Evolutionary conservation across 1,140 invertebrate species (phyloP).

Genomic region (Antheraea pernyi): DNA sequence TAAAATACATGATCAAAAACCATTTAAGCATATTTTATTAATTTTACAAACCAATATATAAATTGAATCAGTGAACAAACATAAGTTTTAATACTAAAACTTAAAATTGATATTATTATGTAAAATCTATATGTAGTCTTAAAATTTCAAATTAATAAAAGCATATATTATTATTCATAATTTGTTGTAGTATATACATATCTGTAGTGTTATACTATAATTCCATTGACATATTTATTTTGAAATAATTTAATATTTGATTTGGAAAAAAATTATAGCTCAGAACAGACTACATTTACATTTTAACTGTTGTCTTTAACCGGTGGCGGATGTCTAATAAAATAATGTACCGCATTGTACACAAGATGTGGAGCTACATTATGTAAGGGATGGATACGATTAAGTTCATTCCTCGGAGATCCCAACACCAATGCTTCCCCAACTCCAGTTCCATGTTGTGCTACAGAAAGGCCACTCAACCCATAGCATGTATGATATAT

Average conservation of each 20-base stretch:
- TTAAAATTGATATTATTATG: background rate
- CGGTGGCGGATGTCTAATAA: conserved; percentile 64
- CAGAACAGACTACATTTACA: background rate
- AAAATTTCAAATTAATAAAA: background rate
- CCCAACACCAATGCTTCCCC: conserved; percentile 67
- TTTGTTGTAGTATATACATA: too few relatives aligned
- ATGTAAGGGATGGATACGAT: conserved; percentile 71
- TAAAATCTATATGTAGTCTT: background rate
- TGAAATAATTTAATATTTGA: too few relatives aligned
- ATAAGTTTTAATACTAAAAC: background rate
- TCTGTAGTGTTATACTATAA: too few relatives aligned
- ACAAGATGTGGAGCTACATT: conserved; percentile 73
- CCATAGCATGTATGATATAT: conserved; percentile 98
- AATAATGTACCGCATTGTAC: conserved; percentile 72
- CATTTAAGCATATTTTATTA: background rate
- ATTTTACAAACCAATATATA: background rate
- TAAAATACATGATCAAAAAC: background rate
- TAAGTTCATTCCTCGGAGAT: conserved; percentile 63
- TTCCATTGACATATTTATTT: too few relatives aligned
- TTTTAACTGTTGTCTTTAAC: conserved; percentile 63
- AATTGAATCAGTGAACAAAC: background rate
- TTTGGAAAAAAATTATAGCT: too few relatives aligned
- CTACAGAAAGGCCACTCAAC: conserved; percentile 95
- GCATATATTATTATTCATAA: background rate
- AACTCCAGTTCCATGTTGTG: conserved; percentile 89